Conservation (phyloP, 2,797 vertebrate genomes). For the Xenops minutus region DNA sequence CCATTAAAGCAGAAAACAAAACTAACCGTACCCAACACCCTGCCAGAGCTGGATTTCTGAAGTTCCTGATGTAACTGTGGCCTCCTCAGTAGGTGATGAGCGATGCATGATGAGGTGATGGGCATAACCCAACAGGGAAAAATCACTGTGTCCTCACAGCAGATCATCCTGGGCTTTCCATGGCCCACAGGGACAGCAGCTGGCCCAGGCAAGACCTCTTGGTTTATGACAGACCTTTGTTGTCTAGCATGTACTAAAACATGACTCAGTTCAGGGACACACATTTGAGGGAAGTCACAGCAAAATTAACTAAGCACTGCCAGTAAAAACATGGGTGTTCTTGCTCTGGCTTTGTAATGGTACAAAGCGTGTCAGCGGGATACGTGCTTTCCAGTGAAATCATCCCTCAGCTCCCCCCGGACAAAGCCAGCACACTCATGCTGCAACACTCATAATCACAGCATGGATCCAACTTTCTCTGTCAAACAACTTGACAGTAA, state of each 20-base stretch:
- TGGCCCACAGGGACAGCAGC: neutral
- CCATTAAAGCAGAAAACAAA: neutral
- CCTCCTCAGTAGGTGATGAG: neutral
- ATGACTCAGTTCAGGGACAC: conserved; percentile 45
- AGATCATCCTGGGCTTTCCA: neutral
- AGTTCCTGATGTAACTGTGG: fast-evolving
- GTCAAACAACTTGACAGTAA: neutral
- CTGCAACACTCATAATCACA: neutral
- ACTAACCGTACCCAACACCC: fast-evolving
- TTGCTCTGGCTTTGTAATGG: conserved; percentile 18
- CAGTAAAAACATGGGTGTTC: conserved; percentile 58
- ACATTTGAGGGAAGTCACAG: conserved; percentile 8
- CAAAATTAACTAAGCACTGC: conserved; percentile 29
- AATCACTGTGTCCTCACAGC: neutral
- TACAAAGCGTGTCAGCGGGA: neutral
- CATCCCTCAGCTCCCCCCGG: neutral
- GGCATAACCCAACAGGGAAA: neutral
- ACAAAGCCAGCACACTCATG: neutral
- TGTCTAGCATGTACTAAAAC: neutral
- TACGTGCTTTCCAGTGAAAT: neutral
- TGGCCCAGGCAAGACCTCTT: neutral
- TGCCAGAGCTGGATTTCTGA: neutral
- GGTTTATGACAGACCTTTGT: neutral
- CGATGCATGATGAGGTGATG: neutral
- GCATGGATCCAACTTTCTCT: neutral